Conservation (phyloP, 2,888 invertebrate species). For the Hesperia comma region DNA sequence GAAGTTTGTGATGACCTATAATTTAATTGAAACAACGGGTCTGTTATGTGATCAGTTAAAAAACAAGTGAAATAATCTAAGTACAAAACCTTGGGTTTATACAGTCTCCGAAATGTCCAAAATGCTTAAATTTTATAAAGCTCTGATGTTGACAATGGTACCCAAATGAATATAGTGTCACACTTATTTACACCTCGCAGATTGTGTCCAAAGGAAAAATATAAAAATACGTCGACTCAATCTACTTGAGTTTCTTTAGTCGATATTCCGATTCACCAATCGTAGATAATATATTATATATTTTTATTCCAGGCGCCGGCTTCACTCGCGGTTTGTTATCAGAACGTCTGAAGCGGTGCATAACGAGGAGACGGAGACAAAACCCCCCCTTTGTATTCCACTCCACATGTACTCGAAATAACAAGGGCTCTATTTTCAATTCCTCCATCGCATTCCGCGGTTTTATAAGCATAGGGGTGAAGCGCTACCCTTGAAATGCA, state of each 20-base stretch:
- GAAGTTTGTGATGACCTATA: too few species aligned
- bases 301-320: slow-evolving; percentile 50
- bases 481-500: slow-evolving; percentile 62
- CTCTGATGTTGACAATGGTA: too few species aligned
- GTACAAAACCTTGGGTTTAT: too few species aligned
- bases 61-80: too few species aligned
- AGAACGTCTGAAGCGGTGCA: slow-evolving; percentile 71
- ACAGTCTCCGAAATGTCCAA: too few species aligned
- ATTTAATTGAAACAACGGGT: too few species aligned
- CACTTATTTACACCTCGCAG: too few species aligned
- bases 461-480: slow-evolving; percentile 59
- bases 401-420: slow-evolving; percentile 79
- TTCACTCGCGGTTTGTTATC: slow-evolving; percentile 74
- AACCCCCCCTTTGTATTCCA: slow-evolving; percentile 76
- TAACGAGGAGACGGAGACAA: slow-evolving; percentile 78
- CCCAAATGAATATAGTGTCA: too few species aligned
- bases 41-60: too few species aligned
- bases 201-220: background rate
- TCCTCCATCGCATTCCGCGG: slow-evolving; percentile 63
- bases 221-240: background rate
- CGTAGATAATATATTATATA: slow-evolving; percentile 50
- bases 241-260: slow-evolving; percentile 7
- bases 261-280: slow-evolving; percentile 36
- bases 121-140: too few species aligned
- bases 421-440: slow-evolving; percentile 82